Evolutionary conservation across 2,888 invertebrate species (phyloP), one percentile per base, ranked within the genome.

Genomic region (Cephus sareptanus): DNA sequence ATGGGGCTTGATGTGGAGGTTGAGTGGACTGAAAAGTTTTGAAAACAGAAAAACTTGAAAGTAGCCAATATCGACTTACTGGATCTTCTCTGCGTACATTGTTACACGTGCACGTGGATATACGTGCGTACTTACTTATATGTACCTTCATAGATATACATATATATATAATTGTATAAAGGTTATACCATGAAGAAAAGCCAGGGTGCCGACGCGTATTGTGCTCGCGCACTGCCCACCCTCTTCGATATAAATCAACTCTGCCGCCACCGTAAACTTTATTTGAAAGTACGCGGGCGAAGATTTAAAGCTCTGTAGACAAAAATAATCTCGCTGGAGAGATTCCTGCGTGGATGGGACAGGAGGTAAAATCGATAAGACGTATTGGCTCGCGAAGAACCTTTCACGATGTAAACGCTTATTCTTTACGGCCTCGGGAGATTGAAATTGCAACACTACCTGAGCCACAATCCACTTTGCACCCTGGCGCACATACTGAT

Each of bases 241-340:
- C 71, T 75, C 15, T 70, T 68, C 82, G 82, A 83, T 86, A 87
- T 88, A 88, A 88, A 87, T 88, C 88, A 88, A 85, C 87, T 86
- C 83, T 81, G 79, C 83, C 84, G 83, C 83, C 85, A 83, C 81
- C 82, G 84, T 86, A 88, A 88, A 88, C 86, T 88, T 88, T 88
- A 88, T 88, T 88, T 87, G 85, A 88, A 88, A 88, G 87, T 85
- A 84, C 83, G 83, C 73, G 77, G 56, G 81, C 80, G 81, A 85
- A 87, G 86, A 87, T 87, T 87, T 87, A 87, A 85, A 83, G 83
- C 86, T 80, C 86, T 80, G 83, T 83, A 85, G 87, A 85, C 86
- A 84, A 88, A 87, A 88, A 88, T 88, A 88, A 88, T 87, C 86
- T 86, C 77, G 71, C 34, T 1, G 31, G 31, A 34, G 33, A 71